Evolutionary conservation across 2,113 vertebrate genomes (phyloP), one percentile per base, ranked within the genome.

Genomic region (Epinephelus lanceolatus): DNA sequence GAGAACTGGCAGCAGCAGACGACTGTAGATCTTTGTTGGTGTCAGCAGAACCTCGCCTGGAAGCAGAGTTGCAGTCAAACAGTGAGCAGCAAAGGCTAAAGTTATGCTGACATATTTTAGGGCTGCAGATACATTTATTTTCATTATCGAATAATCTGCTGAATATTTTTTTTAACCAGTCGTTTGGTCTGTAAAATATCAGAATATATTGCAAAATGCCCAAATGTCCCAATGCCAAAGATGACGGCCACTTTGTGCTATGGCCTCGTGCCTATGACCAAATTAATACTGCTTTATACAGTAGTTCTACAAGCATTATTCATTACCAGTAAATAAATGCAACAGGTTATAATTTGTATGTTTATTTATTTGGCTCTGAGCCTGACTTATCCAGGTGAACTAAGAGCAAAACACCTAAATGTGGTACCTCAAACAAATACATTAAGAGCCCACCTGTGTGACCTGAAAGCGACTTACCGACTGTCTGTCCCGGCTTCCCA

Each of bases 21-120:
- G 95, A 76, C 97, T 97, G 94, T 99, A 99, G 89, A 99, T 97
- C 91, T 96, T 98, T 0, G 98, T 99, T 0, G 98, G 98, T 0
- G 96, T 98, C 49, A 99, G 92, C 89, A 99, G 79, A 42, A 96
- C 94, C 2, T 98, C 96, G 1, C 98, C 98, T 99, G 87, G 3
- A 89, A 25, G 84, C 21, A 30, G 25, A 47, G 42, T 33, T 6
- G 5, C 2, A 23, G 21, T 40, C 17, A 42, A 3, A 55, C 0
- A 3, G 10, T 14, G 25, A 21, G 33, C 53, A 13, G 23, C 6
- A 33, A 27, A 0, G 21, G 72, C 52, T 52, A 11, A 17, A 14
- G 2, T 40, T 15, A 2, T 13, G 11, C 42, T 10, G 42, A 45
- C 21, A 27, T 9, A 9, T 19, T 3, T 23, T 6, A 68, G 17